Base-by-base conservation (phyloP, 1,140 invertebrate species). In the Rhyzopertha dominica region DNA sequence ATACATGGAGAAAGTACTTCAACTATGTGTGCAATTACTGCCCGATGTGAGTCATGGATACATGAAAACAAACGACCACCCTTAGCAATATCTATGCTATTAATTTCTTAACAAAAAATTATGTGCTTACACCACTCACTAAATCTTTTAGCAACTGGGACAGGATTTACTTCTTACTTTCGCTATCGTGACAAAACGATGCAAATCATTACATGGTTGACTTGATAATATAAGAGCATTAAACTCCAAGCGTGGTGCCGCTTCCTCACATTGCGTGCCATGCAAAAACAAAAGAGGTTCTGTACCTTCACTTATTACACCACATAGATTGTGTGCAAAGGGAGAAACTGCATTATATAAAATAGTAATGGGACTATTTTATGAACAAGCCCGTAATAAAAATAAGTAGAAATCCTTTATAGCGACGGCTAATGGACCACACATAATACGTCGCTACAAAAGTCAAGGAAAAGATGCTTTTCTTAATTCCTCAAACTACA, bases 1-100 rank as follows among this genome's bases (percentile, higher is more conserved):
- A 66, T 9, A 77, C 74, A 14, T 74, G 74, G 54, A 77, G 78
- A 26, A 70, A 68, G 39, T 89, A 81, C 65, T 89, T 78, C 66
- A 87, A 82, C 66, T 90, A 90, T 62, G 79, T 90, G n/a, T 90
- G 87, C 65, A 87, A 90, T 69, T 90, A 90, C 64, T 89, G 86
- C 64, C 87, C 87, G 2, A 80, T 78, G 87, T 88, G 74, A 81
- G 79, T 75, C 55, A 35, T 22, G 17, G 18, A 39, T 23, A 26
- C 31, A 17, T 26, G 9, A 14, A 7, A 39, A 19, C 14, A 28
- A 32, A n/a, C 18, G 26, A 42, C 12, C n/a, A 40, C 23, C 12
- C n/a, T 43, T 10, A 43, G 9, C 13, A 5, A 32, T 13, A 9
- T 8, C 7, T 32, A 9, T 9, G 14, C 7, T 32, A 10, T 32